Base-by-base conservation (phyloP, 2,113 vertebrate species). In the Planiliza haematocheilus region DNA sequence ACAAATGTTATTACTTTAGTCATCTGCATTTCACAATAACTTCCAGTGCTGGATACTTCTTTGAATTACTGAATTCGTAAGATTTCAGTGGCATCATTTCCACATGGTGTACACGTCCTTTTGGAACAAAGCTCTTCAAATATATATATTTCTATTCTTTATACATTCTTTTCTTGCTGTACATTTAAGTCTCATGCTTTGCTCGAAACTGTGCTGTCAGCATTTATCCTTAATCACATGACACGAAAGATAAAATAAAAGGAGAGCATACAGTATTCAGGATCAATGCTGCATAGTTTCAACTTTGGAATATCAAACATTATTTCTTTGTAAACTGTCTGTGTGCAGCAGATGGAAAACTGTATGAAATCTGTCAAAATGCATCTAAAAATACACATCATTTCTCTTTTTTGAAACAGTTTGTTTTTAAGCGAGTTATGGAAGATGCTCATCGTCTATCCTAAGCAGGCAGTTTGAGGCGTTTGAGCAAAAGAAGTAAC, bases 211-310 rank as follows among this genome's bases (percentile, higher is more conserved):
- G 81, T 50, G 67, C 62, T 70, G 65, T 67, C 83, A 82, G 84
- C 89, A 90, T 91, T 89, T 73, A 86, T 90, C 85, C 83, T 86
- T 62, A 79, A 81, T 86, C 68, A 80, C 64, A 70, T 73, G 63
- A 83, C 46, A 69, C 59, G 60, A 74, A 17, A 63, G 17, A 21
- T 72, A 37, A 60, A 37, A 70, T 39, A 41, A n/a, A 79, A 68
- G 60, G 55, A 57, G 24, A 60, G 48, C 69, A 39, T 30, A 85
- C 81, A 88, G 80, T 86, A 79, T 78, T 86, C 65, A 82, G 70
- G 82, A 90, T 86, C 49, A 89, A 88, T 81, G 89, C 87, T 92
- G 85, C 87, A 85, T 88, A 91, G 89, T 87, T 87, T 86, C 78
- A 73, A 64, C 68, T 84, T 79, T 75, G 70, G 75, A 81, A 71